phyloP scores from a whole-genome alignment of 1,140 invertebrate species.

The Solenopsis invicta region DNA sequence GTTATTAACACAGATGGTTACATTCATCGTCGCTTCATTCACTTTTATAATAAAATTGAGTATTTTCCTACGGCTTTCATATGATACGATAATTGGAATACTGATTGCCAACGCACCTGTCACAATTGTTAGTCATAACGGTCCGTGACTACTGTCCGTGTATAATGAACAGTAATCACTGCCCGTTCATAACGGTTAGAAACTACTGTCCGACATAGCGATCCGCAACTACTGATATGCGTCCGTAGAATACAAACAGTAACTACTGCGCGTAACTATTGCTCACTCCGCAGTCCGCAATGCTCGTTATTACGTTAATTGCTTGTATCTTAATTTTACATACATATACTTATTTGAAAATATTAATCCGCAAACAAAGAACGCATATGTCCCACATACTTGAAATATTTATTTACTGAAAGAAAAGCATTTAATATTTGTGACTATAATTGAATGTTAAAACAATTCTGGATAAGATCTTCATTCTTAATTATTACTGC shows the following conservation, averaged over 20 bases:
- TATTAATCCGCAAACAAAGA: not conserved
- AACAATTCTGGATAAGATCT: too few relatives aligned
- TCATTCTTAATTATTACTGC: too few relatives aligned
- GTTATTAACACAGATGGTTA: not conserved
- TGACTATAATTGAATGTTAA: too few relatives aligned
- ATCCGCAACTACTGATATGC: constrained; percentile 53
- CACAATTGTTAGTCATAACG: constrained; percentile 48
- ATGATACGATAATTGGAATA: constrained; percentile 11
- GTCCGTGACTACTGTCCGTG: constrained; percentile 38
- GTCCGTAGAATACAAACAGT: constrained; percentile 47
- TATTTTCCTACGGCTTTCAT: not conserved
- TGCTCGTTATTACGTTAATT: constrained; percentile 47
- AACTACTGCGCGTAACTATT: constrained; percentile 41
- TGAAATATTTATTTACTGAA: not conserved
- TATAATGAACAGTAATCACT: constrained; percentile 71
- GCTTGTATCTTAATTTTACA: constrained; percentile 33
- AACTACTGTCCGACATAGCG: constrained; percentile 60
- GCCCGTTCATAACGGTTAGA: constrained; percentile 72
- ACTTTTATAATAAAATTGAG: not conserved
- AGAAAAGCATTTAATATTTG: too few relatives aligned
- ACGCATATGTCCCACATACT: not conserved
- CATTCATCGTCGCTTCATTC: not conserved
- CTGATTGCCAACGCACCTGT: constrained; percentile 24
- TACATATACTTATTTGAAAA: constrained; percentile 8
- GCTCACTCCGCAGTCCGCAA: not conserved